Percentiles rank a stretch among this genome's conserved stretches.
These are phyloP conservation scores for Dufourea novaeangliae DNA, from an alignment of 1,140 invertebrate genomes.

Conservation along the genomic window DNA sequence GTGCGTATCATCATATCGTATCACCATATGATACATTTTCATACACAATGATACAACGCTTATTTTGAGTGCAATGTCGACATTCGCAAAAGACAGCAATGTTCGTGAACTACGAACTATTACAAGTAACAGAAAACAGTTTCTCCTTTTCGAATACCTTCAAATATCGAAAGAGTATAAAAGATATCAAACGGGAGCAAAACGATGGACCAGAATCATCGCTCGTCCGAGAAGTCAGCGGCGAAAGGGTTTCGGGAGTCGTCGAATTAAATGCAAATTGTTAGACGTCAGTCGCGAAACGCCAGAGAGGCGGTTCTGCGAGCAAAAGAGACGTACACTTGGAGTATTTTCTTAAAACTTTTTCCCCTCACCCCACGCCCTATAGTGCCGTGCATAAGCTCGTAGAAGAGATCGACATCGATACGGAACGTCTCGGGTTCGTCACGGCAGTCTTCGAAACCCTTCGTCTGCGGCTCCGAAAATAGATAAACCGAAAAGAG, in stretches of 20 bases:
- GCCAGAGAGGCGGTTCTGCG: background rate
- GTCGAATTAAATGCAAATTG: conserved; percentile 33
- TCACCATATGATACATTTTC: too few relatives aligned
- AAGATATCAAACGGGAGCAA: background rate
- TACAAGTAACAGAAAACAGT: too few relatives aligned
- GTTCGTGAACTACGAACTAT: too few relatives aligned
- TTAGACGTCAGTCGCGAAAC: background rate
- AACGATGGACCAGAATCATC: background rate
- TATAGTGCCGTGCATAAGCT: conserved; percentile 40
- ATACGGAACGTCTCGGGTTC: background rate
- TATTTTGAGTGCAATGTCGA: too few relatives aligned
- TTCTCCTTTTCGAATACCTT: too few relatives aligned
- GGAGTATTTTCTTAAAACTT: conserved; percentile 41
- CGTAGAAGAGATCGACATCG: conserved; percentile 34
- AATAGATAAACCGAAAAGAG: conserved; percentile 47
- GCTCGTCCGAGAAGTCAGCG: background rate
- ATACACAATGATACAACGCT: too few relatives aligned
- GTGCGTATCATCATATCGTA: too few relatives aligned
- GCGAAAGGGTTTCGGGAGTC: background rate
- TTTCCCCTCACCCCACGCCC: conserved; percentile 11
- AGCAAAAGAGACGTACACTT: background rate
- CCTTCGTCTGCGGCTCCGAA: conserved; percentile 36
- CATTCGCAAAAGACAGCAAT: too few relatives aligned
- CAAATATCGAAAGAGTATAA: too few relatives aligned
- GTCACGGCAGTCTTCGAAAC: conserved; percentile 40